Percentiles rank a stretch among this genome's conserved stretches.
phyloP scores from a whole-genome alignment of 1,140 invertebrate genomes.

The Arion vulgaris region DNA sequence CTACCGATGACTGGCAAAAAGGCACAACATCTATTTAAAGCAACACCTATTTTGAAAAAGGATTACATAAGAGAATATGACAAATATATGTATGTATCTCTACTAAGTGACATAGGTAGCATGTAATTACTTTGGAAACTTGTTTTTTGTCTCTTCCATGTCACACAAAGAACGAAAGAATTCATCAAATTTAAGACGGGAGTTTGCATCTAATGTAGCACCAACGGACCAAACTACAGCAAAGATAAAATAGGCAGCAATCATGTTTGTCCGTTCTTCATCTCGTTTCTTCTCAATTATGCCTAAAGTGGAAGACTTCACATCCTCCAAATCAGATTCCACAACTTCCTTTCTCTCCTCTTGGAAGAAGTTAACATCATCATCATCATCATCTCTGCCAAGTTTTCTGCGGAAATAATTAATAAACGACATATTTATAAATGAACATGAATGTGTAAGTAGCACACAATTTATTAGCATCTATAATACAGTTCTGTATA shows the following conservation, averaged over 20 bases:
- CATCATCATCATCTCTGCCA: slow-evolving; percentile 67
- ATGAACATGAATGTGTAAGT: too few species aligned
- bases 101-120: too few species aligned
- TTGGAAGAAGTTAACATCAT: slow-evolving; percentile 59
- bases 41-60: too few species aligned
- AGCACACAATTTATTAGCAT: too few species aligned
- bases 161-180: slow-evolving; percentile 69
- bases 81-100: too few species aligned
- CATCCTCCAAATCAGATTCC: slow-evolving; percentile 18
- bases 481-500: too few species aligned
- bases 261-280: slow-evolving; percentile 69
- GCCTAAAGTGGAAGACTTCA: slow-evolving; percentile 32
- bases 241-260: slow-evolving; percentile 71
- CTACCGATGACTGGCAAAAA: too few species aligned
- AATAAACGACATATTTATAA: not conserved
- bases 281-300: slow-evolving; percentile 64
- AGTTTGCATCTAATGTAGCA: slow-evolving; percentile 65
- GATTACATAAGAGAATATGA: too few species aligned
- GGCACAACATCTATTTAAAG: too few species aligned
- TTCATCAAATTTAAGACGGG: slow-evolving; percentile 70
- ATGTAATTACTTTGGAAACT: slow-evolving; percentile 77
- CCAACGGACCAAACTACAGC: slow-evolving; percentile 72
- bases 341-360: slow-evolving; percentile 40
- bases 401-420: slow-evolving; percentile 50
- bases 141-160: slow-evolving; percentile 63